phyloP scores from a whole-genome alignment of 2,113 vertebrate species.

The Physeter macrocephalus region DNA sequence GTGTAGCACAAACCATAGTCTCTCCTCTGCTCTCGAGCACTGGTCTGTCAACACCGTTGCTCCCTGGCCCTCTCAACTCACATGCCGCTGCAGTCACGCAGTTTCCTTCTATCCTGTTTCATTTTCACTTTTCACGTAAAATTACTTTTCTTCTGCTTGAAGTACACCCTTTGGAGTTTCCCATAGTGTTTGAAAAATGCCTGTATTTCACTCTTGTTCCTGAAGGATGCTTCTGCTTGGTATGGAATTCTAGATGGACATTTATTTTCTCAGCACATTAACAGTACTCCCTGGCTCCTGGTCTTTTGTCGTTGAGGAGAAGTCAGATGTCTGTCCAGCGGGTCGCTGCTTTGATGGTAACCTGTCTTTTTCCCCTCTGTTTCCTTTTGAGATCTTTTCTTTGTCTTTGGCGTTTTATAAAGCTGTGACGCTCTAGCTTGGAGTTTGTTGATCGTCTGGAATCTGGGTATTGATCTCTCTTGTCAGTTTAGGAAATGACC shows the following conservation, averaged over 20 bases:
- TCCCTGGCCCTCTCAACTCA: fast-evolving
- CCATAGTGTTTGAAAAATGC: background rate
- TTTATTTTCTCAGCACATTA: background rate
- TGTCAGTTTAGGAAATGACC: background rate
- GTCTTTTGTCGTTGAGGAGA: background rate
- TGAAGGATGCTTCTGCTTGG: background rate
- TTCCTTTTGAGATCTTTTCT: background rate
- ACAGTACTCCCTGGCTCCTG: background rate
- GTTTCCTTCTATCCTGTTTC: background rate
- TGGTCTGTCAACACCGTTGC: background rate
- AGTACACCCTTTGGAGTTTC: background rate
- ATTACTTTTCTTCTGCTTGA: background rate
- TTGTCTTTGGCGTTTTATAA: background rate
- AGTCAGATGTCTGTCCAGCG: background rate
- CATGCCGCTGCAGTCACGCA: fast-evolving
- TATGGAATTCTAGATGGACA: background rate
- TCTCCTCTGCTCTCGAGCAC: background rate
- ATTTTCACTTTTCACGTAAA: background rate
- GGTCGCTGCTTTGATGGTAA: background rate
- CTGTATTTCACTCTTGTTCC: background rate
- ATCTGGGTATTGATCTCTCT: background rate
- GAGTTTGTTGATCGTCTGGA: background rate
- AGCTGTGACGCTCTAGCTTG: too few species aligned
- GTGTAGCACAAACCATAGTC: fast-evolving
- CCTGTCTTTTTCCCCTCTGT: background rate